Percentiles rank a stretch among this genome's conserved stretches.
phyloP scores from a whole-genome alignment of 2,797 vertebrate genomes.

The Poecilia gillii region DNA sequence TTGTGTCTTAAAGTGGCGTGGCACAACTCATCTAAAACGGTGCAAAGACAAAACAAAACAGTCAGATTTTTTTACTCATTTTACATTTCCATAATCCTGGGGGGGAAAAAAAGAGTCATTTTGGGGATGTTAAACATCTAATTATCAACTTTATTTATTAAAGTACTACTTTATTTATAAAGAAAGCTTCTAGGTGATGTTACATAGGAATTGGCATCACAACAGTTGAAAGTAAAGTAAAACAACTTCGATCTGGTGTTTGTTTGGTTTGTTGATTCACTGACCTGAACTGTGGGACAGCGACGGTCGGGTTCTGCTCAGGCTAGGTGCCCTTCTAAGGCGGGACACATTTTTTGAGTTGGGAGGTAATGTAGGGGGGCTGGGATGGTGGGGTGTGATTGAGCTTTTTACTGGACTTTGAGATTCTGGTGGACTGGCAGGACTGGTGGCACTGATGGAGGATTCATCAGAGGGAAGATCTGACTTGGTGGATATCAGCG shows the following conservation, averaged over 20 bases:
- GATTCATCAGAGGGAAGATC: slow-evolving; percentile 67
- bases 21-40: slow-evolving; percentile 77
- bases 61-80: slow-evolving; percentile 37
- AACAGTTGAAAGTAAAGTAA: not conserved
- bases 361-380: slow-evolving; percentile 75
- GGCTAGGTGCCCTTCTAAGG: slow-evolving; percentile 79
- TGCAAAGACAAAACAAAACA: slow-evolving; percentile 30
- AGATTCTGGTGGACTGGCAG: slow-evolving; percentile 59
- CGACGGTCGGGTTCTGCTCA: slow-evolving; percentile 78
- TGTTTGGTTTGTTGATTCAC: slow-evolving; percentile 20
- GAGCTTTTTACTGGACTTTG: slow-evolving; percentile 69
- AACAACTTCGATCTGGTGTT: not conserved
- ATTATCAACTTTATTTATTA: not conserved
- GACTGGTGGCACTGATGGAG: slow-evolving; percentile 66
- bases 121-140: slow-evolving; percentile 5
- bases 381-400: slow-evolving; percentile 77
- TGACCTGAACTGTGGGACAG: slow-evolving; percentile 83
- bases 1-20: slow-evolving; percentile 65
- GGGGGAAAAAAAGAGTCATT: slow-evolving; percentile 1
- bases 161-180: slow-evolving; percentile 40
- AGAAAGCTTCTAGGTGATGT: slow-evolving; percentile 14
- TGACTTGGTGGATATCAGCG: slow-evolving; percentile 52
- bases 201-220: slow-evolving; percentile 4
- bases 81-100: slow-evolving; percentile 54
- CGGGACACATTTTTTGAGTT: slow-evolving; percentile 69